Conservation (phyloP, 2,113 vertebrate species). For the Lutjanus erythropterus region DNA sequence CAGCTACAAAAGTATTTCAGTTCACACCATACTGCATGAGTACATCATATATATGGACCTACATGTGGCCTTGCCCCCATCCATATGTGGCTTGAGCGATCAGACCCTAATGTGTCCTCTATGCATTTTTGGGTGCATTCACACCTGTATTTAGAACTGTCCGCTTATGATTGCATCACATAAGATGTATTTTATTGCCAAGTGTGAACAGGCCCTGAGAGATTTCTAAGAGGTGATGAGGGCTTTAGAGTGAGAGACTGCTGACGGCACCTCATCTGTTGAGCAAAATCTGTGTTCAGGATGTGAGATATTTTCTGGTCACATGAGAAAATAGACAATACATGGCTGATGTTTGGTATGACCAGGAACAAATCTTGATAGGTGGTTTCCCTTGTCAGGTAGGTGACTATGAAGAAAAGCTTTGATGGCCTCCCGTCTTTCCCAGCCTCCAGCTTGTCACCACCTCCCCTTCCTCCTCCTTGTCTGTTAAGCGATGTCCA, state of each 20-base stretch:
- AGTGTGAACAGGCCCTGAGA: conserved; percentile 65
- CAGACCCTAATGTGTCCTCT: conserved; percentile 1
- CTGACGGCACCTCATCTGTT: conserved; percentile 40
- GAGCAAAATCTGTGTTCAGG: conserved; percentile 29
- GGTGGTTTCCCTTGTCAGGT: conserved; percentile 38
- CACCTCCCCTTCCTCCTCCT: conserved; percentile 56
- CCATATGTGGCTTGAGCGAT: conserved; percentile 3
- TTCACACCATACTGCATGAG: background rate
- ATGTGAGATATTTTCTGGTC: conserved; percentile 37
- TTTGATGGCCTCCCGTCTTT: conserved; percentile 38
- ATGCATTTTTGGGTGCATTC: conserved; percentile 49
- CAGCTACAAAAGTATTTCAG: background rate
- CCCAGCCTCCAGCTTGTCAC: conserved; percentile 49
- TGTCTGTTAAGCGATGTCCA: conserved; percentile 77
- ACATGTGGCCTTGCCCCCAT: background rate
- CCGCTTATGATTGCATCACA: conserved; percentile 41
- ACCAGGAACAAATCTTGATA: background rate
- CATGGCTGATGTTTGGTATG: background rate
- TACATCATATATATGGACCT: background rate
- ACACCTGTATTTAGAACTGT: conserved; percentile 65
- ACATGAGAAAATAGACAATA: background rate
- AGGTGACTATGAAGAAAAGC: conserved; percentile 39
- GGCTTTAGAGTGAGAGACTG: conserved; percentile 55
- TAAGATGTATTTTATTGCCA: conserved; percentile 54
- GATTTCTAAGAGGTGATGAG: conserved; percentile 57